Base-by-base conservation (phyloP, 2,888 invertebrate genomes). In the Heliconius sara region DNA sequence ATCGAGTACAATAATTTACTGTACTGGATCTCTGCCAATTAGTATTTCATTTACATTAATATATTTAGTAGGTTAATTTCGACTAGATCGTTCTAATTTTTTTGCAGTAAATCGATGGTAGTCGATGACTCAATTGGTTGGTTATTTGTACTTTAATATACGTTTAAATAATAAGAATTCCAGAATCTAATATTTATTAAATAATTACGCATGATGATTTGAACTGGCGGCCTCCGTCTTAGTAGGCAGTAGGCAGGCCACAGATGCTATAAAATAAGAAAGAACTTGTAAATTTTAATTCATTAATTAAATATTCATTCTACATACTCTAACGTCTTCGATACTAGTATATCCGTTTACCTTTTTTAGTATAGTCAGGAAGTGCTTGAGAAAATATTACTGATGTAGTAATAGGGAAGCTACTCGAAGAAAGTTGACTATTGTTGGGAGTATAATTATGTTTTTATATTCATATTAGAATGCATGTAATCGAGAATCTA, bases 21-120 rank as follows among this genome's bases (percentile, higher is more conserved):
- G 85, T 84, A 88, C 89, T 92, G 91, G 90, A 89, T 85, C 83
- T 43, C 60, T 85, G 91, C 92, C 92, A 90, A 87, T 87, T 85
- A 84, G 84, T 84, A 87, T 86, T 84, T 86, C 86, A 91, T 90
- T 88, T 87, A 85, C 84, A 77, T 80, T 83, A 81, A 25, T 73
- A 70, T n/a, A 12, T 75, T 7, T 63, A 65, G 65, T 65, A 47
- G 65, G 47, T 66, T 75, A 65, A 47, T 75, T 27, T 75, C 43
- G 63, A 43, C 27, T 75, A 47, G 75, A 75, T 75, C 30, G 65
- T 75, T 43, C 27, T 66, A 30, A 75, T 66, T 63, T 63, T 63
- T 72, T 57, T 73, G 12, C 7, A 34, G n/a, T 9, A 73, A 34
- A 57, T 27, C 57, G 13, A 52, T 57, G 27, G 30, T 30, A 27